Percentiles rank a stretch among this genome's conserved stretches.
Conservation (phyloP, 2,888 invertebrate species). For the Lucinisca nassula region DNA sequence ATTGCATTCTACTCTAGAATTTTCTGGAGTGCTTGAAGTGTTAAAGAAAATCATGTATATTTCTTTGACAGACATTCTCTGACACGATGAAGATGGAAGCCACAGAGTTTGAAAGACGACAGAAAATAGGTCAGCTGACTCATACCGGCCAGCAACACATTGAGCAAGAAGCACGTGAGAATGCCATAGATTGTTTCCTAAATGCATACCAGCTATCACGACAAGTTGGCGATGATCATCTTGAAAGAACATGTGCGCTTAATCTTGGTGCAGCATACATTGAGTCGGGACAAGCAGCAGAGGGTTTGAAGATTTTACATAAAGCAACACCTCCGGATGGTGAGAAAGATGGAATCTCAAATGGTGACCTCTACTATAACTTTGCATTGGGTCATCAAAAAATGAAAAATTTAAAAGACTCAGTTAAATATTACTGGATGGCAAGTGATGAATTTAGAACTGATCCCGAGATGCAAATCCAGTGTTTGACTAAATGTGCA, state of each 20-base stretch:
- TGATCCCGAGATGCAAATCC: slow-evolving; percentile 75
- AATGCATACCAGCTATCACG: slow-evolving; percentile 72
- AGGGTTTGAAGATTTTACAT: slow-evolving; percentile 78
- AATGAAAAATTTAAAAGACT: slow-evolving; percentile 67
- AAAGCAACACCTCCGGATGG: slow-evolving; percentile 75
- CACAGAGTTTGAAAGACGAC: background rate
- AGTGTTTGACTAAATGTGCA: slow-evolving; percentile 65
- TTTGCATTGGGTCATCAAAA: slow-evolving; percentile 82
- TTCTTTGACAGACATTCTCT: background rate
- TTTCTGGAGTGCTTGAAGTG: no score
- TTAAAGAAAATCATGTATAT: no score
- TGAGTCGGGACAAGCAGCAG: slow-evolving; percentile 67
- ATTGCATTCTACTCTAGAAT: no score
- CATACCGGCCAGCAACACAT: background rate
- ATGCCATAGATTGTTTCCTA: slow-evolving; percentile 65
- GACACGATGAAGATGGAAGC: background rate
- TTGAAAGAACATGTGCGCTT: slow-evolving; percentile 81
- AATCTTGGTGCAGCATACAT: slow-evolving; percentile 85
- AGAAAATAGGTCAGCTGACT: background rate
- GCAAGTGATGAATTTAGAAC: slow-evolving; percentile 77
- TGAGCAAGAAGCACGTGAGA: slow-evolving; percentile 35
- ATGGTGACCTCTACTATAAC: slow-evolving; percentile 85
- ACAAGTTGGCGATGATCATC: slow-evolving; percentile 72
- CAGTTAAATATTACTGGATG: slow-evolving; percentile 74
- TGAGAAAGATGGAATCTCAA: slow-evolving; percentile 74